phyloP scores from a whole-genome alignment of 1,140 invertebrate species.

The Geopemphigus sp. region DNA sequence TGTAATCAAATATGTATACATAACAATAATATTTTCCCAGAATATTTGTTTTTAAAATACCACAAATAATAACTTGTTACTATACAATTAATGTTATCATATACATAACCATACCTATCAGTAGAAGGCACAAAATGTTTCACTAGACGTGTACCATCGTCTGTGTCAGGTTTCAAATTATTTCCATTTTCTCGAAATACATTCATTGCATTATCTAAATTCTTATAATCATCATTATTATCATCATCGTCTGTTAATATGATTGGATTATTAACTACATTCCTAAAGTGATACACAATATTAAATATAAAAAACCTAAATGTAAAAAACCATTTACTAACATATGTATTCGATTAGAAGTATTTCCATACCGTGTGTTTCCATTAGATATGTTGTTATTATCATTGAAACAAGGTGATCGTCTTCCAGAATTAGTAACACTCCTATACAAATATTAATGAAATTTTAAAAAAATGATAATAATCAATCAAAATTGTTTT shows the following conservation, averaged over 20 bases:
- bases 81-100: conserved; percentile 6
- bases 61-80: not conserved
- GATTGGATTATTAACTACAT: conserved; percentile 25
- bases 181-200: conserved; percentile 44
- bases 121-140: conserved; percentile 43
- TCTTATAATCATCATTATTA: conserved; percentile 27
- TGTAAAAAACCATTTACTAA: conserved; percentile 21
- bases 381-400: conserved; percentile 34
- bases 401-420: conserved; percentile 24
- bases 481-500: not conserved
- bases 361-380: conserved; percentile 1
- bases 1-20: too few species aligned
- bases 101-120: conserved; percentile 42
- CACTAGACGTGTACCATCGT: conserved; percentile 7
- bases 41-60: not conserved
- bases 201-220: conserved; percentile 40
- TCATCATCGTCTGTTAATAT: conserved; percentile 31
- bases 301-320: conserved; percentile 5
- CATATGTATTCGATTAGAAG: conserved; percentile 13
- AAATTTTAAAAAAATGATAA: conserved; percentile 11
- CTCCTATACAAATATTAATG: conserved; percentile 21
- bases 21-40: too few species aligned
- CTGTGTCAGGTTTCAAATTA: conserved; percentile 21
- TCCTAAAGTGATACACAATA: conserved; percentile 38
- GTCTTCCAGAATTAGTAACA: conserved; percentile 26